A percentile compares a stretch with the other conserved stretches of the same genome.
phyloP scores from a whole-genome alignment of 2,113 vertebrate species.

The Struthio camelus region DNA sequence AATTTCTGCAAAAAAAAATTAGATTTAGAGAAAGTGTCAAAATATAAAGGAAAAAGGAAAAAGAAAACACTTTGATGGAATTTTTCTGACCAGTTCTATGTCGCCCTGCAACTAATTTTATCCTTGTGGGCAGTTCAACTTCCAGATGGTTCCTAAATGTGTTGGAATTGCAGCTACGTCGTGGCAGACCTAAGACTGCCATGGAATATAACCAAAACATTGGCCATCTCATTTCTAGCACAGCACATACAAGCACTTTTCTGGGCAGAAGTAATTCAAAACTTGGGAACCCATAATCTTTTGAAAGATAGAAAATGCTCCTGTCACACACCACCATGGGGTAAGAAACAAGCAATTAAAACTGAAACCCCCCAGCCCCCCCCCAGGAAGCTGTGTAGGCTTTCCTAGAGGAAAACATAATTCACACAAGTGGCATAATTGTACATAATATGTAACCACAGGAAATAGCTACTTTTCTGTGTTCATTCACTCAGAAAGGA shows the following conservation, averaged over 20 bases:
- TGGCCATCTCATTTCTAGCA: neutral
- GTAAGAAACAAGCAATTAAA: neutral
- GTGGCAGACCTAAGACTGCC: neutral
- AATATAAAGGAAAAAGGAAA: neutral
- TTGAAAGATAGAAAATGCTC: neutral
- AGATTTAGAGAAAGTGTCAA: neutral
- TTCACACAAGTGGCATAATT: constrained; percentile 40
- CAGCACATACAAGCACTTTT: neutral
- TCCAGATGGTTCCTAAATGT: neutral
- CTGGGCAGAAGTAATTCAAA: neutral
- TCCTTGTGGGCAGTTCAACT: neutral
- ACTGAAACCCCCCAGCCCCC: too few species aligned
- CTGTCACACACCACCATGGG: neutral
- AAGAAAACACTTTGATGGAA: neutral
- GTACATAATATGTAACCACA: constrained; percentile 42
- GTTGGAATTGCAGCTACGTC: neutral
- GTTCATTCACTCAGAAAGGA: constrained; percentile 46
- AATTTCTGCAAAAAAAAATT: neutral
- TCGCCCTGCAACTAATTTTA: neutral
- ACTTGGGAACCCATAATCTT: neutral
- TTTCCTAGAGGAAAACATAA: constrained; percentile 1
- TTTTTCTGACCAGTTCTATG: neutral
- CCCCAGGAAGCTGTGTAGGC: neutral
- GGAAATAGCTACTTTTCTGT: constrained; percentile 42
- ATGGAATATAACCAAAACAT: neutral